phyloP scores from a whole-genome alignment of 2,797 vertebrate genomes.

The Dicrostonyx torquatus region DNA sequence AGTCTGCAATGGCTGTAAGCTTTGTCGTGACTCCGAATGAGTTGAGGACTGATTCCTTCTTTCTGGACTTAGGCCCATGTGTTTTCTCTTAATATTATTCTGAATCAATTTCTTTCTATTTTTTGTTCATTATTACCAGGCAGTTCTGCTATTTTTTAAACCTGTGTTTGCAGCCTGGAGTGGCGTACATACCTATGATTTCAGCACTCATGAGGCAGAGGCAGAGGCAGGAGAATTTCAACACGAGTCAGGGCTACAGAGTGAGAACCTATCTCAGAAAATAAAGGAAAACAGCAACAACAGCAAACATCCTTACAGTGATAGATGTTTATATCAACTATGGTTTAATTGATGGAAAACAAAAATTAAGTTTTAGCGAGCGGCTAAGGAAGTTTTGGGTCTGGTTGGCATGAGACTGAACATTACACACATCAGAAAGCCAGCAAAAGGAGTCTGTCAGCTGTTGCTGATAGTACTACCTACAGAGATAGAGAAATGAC shows the following conservation, averaged over 20 bases:
- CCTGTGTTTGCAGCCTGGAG: background rate
- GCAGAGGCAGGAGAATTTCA: background rate
- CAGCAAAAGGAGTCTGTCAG: background rate
- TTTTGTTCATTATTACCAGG: background rate
- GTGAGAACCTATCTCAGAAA: background rate
- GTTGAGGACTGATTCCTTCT: background rate
- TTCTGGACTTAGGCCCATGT: background rate
- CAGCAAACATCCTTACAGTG: background rate
- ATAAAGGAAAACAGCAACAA: background rate
- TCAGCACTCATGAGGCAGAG: background rate
- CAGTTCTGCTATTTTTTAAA: background rate
- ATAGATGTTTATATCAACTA: background rate
- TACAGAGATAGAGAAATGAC: background rate
- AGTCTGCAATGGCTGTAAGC: background rate
- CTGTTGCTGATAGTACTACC: background rate
- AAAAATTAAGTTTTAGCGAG: background rate
- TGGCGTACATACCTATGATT: background rate
- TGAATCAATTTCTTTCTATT: slow-evolving; percentile 15
- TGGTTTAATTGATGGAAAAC: background rate
- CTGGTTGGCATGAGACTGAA: background rate
- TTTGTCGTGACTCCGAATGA: background rate
- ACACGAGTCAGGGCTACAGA: no score
- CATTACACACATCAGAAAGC: background rate
- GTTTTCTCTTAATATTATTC: background rate
- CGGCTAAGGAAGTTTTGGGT: background rate